A percentile compares a stretch with the other conserved stretches of the same genome.
Evolutionary conservation across 2,113 vertebrate genomes (phyloP).

Genomic region (Nesogale talazaci): DNA sequence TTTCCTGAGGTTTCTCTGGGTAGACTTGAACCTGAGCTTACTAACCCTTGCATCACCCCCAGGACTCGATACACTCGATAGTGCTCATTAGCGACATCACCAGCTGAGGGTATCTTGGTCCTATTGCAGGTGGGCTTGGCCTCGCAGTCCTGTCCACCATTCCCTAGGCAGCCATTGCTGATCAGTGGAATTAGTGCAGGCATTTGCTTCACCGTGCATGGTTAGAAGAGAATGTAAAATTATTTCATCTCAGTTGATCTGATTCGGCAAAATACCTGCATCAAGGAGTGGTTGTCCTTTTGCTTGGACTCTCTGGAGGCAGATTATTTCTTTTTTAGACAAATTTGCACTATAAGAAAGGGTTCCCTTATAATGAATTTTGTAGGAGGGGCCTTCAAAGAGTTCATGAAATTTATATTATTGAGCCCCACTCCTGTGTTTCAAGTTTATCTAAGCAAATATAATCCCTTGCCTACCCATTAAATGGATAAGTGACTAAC

Average conservation of each 20-base stretch:
- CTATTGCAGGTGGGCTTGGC: neutral
- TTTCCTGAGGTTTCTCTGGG: neutral
- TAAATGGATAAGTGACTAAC: too few relatives aligned
- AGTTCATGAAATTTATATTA: neutral
- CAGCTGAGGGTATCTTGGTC: neutral
- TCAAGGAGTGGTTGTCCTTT: neutral
- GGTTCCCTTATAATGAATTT: neutral
- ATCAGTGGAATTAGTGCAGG: neutral
- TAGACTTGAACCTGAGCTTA: neutral
- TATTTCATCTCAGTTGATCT: neutral
- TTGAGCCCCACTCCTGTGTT: neutral
- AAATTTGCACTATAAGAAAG: neutral
- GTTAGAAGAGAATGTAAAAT: slow-evolving; percentile 17
- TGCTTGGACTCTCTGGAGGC: neutral
- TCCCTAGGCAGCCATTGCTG: neutral
- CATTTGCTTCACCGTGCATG: neutral
- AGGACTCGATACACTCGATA: neutral
- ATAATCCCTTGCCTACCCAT: too few relatives aligned
- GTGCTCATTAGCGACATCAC: neutral
- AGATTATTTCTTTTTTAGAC: slow-evolving; percentile 5
- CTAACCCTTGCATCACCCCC: neutral
- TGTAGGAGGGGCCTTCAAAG: too few relatives aligned
- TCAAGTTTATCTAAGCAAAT: too few relatives aligned
- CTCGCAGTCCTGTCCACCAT: neutral
- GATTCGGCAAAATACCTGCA: neutral